Percentiles rank a stretch among this genome's conserved stretches.
Evolutionary conservation across 2,113 vertebrate genomes (phyloP).

Genomic region (Hypocryptadius cinnamomeus): DNA sequence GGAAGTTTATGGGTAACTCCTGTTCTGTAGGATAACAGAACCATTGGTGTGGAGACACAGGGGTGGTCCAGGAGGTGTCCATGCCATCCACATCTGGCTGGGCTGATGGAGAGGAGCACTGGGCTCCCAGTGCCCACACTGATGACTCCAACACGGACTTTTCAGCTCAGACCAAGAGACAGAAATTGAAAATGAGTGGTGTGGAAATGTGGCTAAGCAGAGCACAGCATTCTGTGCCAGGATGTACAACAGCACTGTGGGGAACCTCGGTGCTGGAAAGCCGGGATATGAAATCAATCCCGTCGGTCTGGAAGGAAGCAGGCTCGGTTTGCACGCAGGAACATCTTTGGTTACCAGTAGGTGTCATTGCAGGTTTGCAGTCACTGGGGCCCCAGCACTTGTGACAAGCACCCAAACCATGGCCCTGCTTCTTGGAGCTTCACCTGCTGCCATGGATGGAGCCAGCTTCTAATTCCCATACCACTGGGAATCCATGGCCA

Average conservation of each 20-base stretch:
- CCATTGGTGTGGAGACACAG: not conserved
- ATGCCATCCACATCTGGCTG: not conserved
- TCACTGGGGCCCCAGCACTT: not conserved
- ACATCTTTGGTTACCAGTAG: conserved; percentile 28
- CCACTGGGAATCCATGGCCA: not conserved
- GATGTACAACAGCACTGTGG: not conserved
- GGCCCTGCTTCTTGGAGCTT: not conserved
- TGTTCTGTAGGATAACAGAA: not conserved
- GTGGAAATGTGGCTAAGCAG: not conserved
- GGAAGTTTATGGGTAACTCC: not conserved
- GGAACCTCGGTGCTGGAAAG: not conserved
- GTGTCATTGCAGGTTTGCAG: conserved; percentile 41
- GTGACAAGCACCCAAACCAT: not conserved
- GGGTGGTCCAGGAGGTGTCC: not conserved
- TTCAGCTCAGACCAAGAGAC: not conserved
- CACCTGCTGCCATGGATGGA: not conserved
- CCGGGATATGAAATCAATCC: fast-evolving
- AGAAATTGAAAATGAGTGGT: not conserved
- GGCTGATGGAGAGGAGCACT: not conserved
- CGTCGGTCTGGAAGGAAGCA: not conserved
- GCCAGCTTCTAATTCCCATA: not conserved
- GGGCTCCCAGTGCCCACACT: not conserved
- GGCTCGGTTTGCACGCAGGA: not conserved
- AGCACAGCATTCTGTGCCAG: not conserved
- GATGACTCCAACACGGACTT: fast-evolving